phyloP scores from a whole-genome alignment of 2,113 vertebrate genomes.

The Hydrochoerus hydrochaeris region DNA sequence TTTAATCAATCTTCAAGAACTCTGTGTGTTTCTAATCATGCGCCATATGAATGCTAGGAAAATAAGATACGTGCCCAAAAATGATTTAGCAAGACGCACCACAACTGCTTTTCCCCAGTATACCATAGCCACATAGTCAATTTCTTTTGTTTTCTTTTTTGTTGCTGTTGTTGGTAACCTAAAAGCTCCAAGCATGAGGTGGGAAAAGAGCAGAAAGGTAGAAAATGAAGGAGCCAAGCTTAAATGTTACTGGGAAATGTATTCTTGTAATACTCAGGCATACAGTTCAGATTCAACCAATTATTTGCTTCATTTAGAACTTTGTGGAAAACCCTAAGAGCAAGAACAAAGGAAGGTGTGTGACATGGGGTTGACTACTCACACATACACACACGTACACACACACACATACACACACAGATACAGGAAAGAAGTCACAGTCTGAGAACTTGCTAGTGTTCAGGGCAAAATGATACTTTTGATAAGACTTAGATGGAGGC shows the following conservation, averaged over 20 bases:
- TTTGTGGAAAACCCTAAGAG: background rate
- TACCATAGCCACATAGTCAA: background rate
- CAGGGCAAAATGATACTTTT: background rate
- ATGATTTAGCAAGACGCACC: conserved; percentile 28
- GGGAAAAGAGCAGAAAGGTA: background rate
- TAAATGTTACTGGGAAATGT: background rate
- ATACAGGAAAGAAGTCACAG: background rate
- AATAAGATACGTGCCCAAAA: conserved; percentile 50
- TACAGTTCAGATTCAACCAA: background rate
- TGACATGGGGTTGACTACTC: background rate
- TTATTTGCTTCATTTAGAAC: background rate
- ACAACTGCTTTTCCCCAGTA: background rate
- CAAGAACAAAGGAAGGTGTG: background rate
- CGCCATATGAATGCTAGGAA: conserved; percentile 37
- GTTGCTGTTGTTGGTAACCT: background rate
- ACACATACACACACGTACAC: background rate
- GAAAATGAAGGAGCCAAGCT: background rate
- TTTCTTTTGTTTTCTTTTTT: background rate
- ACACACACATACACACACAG: background rate
- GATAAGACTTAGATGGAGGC: background rate
- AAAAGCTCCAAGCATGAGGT: background rate
- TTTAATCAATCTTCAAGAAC: conserved; percentile 69
- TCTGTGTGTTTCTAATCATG: conserved; percentile 64
- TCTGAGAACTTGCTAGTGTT: conserved; percentile 24
- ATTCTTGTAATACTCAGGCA: background rate